A percentile compares a stretch with the other conserved stretches of the same genome.
Conservation (phyloP, 2,888 invertebrate genomes). For the Oxystoma pomonae region DNA sequence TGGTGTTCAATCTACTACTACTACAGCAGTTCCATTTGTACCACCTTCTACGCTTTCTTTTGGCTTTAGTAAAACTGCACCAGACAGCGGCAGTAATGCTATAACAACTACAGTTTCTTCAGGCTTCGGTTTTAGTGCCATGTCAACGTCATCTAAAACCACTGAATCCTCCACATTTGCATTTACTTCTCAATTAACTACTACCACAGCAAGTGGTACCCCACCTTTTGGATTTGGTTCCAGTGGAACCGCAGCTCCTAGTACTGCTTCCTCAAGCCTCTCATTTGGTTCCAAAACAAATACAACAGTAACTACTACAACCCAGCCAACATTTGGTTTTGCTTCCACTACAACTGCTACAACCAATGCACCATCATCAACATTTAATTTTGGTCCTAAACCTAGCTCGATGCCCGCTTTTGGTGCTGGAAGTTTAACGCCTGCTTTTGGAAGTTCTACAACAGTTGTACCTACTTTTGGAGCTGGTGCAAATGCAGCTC, state of each 20-base stretch:
- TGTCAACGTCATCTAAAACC: slow-evolving; percentile 5
- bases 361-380: not conserved
- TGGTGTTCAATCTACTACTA: not conserved
- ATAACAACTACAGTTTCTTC: not conserved
- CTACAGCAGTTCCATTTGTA: not conserved
- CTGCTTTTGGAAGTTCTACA: slow-evolving; percentile 2
- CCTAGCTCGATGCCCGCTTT: slow-evolving; percentile 2
- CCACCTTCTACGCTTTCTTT: not conserved
- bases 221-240: slow-evolving; percentile 1
- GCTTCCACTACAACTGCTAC: slow-evolving; percentile 2
- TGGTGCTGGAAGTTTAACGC: slow-evolving; percentile 3
- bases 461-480: not conserved
- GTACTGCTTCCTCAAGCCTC: not conserved
- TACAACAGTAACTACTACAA: not conserved
- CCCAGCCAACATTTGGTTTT: not conserved
- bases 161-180: slow-evolving; percentile 7
- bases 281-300: slow-evolving; percentile 10
- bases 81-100: not conserved
- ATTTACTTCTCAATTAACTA: slow-evolving; percentile 7
- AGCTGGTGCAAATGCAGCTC: not conserved
- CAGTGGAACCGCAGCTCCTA: not conserved
- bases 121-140: not conserved
- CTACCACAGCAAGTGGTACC: slow-evolving; percentile 1
- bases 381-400: not conserved
- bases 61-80: not conserved